Conservation (phyloP, 2,113 vertebrate species). For the Sitta europaea region DNA sequence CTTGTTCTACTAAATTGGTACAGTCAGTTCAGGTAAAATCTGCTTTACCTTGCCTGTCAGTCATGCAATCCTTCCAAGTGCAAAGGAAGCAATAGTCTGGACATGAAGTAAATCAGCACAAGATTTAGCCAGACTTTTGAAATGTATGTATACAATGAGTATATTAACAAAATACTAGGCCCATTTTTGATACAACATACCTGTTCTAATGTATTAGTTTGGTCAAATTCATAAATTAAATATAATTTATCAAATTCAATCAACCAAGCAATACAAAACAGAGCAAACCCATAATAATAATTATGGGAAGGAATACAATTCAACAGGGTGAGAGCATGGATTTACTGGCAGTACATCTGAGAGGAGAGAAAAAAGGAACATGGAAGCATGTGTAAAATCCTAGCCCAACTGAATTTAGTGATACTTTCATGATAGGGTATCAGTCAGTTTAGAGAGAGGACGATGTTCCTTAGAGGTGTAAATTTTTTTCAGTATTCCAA, state of each 20-base stretch:
- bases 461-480: not conserved
- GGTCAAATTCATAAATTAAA: not conserved
- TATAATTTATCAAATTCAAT: not conserved
- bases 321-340: not conserved
- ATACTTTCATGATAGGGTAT: not conserved
- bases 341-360: not conserved
- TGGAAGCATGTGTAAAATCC: not conserved
- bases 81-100: not conserved
- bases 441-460: not conserved
- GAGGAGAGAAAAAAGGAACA: not conserved
- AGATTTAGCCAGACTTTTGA: not conserved
- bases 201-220: not conserved
- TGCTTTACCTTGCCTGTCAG: not conserved
- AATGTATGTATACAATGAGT: not conserved
- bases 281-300: not conserved
- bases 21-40: not conserved
- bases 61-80: not conserved
- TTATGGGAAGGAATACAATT: not conserved
- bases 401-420: not conserved
- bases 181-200: not conserved
- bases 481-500: not conserved
- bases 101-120: not conserved
- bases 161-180: not conserved
- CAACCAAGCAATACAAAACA: not conserved
- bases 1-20: not conserved